Percentiles rank a stretch among this genome's conserved stretches.
phyloP scores from a whole-genome alignment of 2,113 vertebrate genomes.

The Carassius carassius region DNA sequence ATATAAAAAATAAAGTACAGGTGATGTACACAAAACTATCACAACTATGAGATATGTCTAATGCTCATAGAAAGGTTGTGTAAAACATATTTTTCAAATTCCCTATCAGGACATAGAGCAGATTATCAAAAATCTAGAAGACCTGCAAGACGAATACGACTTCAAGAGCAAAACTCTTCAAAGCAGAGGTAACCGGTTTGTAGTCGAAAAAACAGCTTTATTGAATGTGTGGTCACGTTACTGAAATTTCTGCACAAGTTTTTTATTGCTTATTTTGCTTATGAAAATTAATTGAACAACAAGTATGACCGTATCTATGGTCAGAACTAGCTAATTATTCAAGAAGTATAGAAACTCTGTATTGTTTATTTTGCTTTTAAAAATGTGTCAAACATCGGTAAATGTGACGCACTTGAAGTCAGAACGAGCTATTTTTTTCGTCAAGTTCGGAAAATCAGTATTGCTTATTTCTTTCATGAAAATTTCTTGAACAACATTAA shows the following conservation, averaged over 20 bases:
- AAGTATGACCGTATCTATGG: too few species aligned
- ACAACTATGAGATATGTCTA: constrained; percentile 56
- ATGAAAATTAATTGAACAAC: too few species aligned
- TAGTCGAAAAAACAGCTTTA: not conserved
- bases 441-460: not conserved
- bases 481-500: too few species aligned
- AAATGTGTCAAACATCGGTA: not conserved
- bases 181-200: constrained; percentile 81
- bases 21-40: constrained; percentile 64
- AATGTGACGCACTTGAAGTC: not conserved
- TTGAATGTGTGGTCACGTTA: not conserved
- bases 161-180: constrained; percentile 91
- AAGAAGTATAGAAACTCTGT: not conserved
- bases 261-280: too few species aligned
- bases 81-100: not conserved
- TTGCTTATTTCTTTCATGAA: not conserved
- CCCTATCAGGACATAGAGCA: constrained; percentile 83
- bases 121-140: constrained; percentile 92
- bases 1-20: constrained; percentile 83
- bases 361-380: not conserved
- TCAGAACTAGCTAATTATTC: too few species aligned
- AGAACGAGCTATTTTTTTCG: not conserved
- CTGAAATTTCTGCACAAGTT: too few species aligned
- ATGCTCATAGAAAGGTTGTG: not conserved
- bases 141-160: constrained; percentile 94